phyloP scores from a whole-genome alignment of 2,888 invertebrate genomes.

The Molanna angustata region DNA sequence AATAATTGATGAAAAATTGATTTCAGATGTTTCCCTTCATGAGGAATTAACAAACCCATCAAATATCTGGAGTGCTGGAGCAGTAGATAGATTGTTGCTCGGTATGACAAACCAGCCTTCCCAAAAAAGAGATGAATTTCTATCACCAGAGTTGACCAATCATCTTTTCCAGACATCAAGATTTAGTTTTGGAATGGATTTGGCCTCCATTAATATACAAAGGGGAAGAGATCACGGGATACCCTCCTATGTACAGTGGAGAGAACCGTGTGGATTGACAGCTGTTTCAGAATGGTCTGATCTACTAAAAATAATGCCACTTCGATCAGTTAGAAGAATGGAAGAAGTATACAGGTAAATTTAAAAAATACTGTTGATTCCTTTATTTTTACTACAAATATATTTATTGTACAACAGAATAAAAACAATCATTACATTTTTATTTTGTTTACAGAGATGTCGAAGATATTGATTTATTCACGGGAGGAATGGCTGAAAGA shows the following conservation, averaged over 20 bases:
- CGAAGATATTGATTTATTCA: conserved; percentile 81
- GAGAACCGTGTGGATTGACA: conserved; percentile 73
- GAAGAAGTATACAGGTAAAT: conserved; percentile 55
- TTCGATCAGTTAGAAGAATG: conserved; percentile 61
- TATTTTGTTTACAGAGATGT: conserved; percentile 53
- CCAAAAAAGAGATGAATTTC: conserved; percentile 78
- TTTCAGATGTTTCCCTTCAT: conserved; percentile 74
- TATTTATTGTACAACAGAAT: not conserved
- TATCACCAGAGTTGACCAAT: conserved; percentile 76
- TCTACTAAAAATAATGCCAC: conserved; percentile 64
- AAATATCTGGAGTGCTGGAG: conserved; percentile 74
- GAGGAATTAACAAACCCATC: conserved; percentile 69
- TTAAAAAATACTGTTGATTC: too few species aligned
- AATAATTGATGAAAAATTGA: too few species aligned
- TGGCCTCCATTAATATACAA: conserved; percentile 86
- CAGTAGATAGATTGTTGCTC: conserved; percentile 73
- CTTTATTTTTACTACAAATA: too few species aligned
- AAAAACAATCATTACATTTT: too few species aligned
- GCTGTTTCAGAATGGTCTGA: conserved; percentile 67
- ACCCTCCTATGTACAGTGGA: conserved; percentile 75
- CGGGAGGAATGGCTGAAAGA: conserved; percentile 78
- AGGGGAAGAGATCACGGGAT: conserved; percentile 85
- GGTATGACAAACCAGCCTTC: conserved; percentile 76
- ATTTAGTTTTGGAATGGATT: conserved; percentile 76
- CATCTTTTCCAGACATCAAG: conserved; percentile 74